Evolutionary conservation across 2,888 invertebrate genomes (phyloP), one percentile per base, ranked within the genome.

Genomic region (Chaitophorus viminalis): DNA sequence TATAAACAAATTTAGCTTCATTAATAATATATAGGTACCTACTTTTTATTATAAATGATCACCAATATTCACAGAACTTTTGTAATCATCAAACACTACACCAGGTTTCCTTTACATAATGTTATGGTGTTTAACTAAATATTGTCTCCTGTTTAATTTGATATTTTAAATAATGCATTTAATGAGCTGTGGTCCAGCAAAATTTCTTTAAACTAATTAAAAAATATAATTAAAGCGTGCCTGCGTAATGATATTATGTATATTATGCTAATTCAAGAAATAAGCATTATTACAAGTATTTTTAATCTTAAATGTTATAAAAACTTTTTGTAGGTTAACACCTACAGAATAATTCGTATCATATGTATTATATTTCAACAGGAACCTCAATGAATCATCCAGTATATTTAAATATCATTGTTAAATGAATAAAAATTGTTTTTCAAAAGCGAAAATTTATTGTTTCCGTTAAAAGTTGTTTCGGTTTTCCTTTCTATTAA

Each of bases 381-480:
- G 52, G 31, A 78, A 33, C 54, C 33, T 78, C 33, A 5, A 78
- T 33, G 31, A 78, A 78, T 54, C 33, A 33, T 39, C 25, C 3
- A 4, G 9, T 36, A 39, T 39, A 39, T 74, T 74, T n/a, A 75
- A 29, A 76, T 76, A 31, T 70, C 14, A 36, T 68, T 68, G n/a
- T 81, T 31, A 81, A 70, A 70, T 9, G 8, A 46, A 70, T 29
- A 68, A 21, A 68, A 68, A 81, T 33, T 36, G 31, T 70, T 70
- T 82, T 25, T 25, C 25, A 31, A 70, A 17, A 52, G 70, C 31
- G 70, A 31, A 82, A 70, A 82, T 70, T 6, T 70, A 82, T 82
- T 52, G 70, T 82, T 82, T 70, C 46, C 68, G 82, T 82, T 46
- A 70, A 52, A 46, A 82, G 82, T 82, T 46, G 17, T 46, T 70